Percentiles rank a stretch among this genome's conserved stretches.
These are phyloP conservation scores for Byasa hedistus DNA, from an alignment of 2,888 invertebrate species.

Conservation along the genomic window DNA sequence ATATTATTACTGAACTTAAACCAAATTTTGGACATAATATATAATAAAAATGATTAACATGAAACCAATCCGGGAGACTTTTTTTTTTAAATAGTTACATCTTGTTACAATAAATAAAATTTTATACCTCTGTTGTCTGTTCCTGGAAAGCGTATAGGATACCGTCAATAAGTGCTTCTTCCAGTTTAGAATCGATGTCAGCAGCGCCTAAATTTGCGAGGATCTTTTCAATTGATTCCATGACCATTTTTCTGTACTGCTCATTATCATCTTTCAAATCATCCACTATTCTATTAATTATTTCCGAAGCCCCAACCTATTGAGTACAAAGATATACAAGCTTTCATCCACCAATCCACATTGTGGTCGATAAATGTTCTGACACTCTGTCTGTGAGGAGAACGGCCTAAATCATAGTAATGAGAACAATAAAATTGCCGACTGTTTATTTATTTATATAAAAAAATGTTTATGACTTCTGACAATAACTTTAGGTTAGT, in stretches of 20 bases:
- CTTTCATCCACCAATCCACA: no score
- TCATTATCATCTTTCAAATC: constrained; percentile 99
- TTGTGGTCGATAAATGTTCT: no score
- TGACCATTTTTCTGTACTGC: constrained; percentile 99
- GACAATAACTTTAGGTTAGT: no score
- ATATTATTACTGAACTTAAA: no score
- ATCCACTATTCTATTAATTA: constrained; percentile 98
- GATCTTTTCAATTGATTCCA: constrained; percentile 99
- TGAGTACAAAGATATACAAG: background rate
- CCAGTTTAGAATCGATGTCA: constrained; percentile 97
- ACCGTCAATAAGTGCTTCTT: constrained; percentile 99
- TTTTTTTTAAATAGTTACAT: no score
- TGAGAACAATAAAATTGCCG: no score
- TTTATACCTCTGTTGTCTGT: constrained; percentile 96
- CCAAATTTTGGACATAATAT: no score
- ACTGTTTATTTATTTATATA: no score
- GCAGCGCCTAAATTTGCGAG: constrained; percentile 98
- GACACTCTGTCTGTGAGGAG: no score
- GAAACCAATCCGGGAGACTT: background rate
- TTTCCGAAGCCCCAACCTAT: constrained; percentile 98
- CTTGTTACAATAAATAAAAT: no score
- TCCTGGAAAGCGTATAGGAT: constrained; percentile 99
- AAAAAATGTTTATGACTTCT: no score
- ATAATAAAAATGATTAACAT: background rate
- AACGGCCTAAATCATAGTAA: no score